Percentiles rank a stretch among this genome's conserved stretches.
Conservation (phyloP, 2,113 vertebrate species). For the Tragelaphus buxtoni region DNA sequence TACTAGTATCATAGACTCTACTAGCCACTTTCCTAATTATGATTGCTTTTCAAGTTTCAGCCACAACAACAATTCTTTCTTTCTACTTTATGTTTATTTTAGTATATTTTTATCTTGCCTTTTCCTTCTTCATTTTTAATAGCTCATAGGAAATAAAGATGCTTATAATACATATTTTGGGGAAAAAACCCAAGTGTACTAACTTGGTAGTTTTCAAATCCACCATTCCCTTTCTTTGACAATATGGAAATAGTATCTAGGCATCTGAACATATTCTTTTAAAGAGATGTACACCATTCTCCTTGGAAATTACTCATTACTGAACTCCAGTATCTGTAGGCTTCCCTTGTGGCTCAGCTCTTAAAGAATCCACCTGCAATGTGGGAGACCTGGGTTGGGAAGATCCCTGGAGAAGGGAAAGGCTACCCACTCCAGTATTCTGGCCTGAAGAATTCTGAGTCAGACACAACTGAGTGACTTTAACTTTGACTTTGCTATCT, state of each 20-base stretch:
- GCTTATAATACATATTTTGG: neutral
- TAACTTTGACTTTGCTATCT: neutral
- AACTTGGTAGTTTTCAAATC: slow-evolving; percentile 26
- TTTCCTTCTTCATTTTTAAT: neutral
- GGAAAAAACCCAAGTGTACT: neutral
- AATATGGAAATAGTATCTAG: neutral
- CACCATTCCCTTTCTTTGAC: neutral
- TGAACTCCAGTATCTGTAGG: neutral
- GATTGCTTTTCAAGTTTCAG: neutral
- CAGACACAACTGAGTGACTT: neutral
- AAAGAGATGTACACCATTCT: neutral
- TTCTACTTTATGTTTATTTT: neutral
- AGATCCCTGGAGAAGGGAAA: neutral
- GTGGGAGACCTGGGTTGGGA: neutral
- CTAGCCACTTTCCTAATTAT: neutral
- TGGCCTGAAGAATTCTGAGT: neutral
- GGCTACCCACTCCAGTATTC: neutral
- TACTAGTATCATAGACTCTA: neutral
- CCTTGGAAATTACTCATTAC: neutral
- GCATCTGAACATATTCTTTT: neutral
- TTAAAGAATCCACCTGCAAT: neutral
- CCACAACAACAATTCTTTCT: neutral
- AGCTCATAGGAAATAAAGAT: slow-evolving; percentile 18
- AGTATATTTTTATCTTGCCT: neutral
- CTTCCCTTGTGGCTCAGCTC: neutral